Base-by-base conservation (phyloP, 2,797 vertebrate species). In the Cephalopachus bancanus region DNA sequence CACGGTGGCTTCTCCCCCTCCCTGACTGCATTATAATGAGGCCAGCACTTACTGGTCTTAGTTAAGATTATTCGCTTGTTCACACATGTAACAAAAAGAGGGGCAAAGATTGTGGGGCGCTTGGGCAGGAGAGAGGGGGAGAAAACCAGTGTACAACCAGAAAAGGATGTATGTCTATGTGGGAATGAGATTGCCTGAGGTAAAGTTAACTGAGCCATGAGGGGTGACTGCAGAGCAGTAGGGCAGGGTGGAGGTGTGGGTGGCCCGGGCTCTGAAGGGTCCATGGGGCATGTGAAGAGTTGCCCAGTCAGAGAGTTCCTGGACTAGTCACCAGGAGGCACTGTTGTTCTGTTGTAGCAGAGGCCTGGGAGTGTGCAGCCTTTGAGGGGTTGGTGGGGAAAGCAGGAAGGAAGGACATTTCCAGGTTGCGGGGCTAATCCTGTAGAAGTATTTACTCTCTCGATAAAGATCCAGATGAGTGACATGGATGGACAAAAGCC, bases 1-100 rank as follows among this genome's bases (percentile, higher is more conserved):
- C 30, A 24, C 3, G 4, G n/a, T 22, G 59, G 10, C 51, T 33
- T 24, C n/a, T 17, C 44, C 17, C 20, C 24, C 6, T 33, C 11
- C 64, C 26, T 1, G 1, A 57, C 16, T 37, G 22, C 44, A 94
- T 4, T 20, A 33, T 67, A 55, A 89, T 24, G 59, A 88, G 57
- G 76, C 62, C 78, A 71, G 16, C 16, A 79, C n/a, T 93, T 83
- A 26, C 5, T 92, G 76, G 33, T 79, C 64, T 83, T 69, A 88
- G 0, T 83, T 30, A 87, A 57, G 76, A 44, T n/a, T 51, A 53
- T 59, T 76, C 30, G 65, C 69, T 89, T 95, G 71, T 93, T 91
- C 87, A 72, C 20, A 76, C 49, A 86, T 8, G 16, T 90, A 87
- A 74, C 17, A 8, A 20, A 76, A 78, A 62, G 11, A 28, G 57